A percentile compares a stretch with the other conserved stretches of the same genome.
phyloP scores from a whole-genome alignment of 37 sponge, comb jelly and placozoan genomes.

The Eunapius fragilis region DNA sequence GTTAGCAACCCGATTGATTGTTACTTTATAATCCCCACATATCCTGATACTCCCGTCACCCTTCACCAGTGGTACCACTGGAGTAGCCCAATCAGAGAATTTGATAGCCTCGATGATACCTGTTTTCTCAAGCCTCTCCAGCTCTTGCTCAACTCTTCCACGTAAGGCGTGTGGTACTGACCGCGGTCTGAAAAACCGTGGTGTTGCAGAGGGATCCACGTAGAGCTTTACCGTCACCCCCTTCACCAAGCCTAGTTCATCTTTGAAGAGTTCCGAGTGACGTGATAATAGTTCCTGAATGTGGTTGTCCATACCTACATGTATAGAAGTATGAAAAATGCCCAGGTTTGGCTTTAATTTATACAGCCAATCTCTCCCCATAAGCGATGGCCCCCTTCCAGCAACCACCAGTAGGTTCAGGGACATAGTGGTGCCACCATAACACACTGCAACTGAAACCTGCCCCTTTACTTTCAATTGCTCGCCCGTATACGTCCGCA shows the following conservation, averaged over 20 bases:
- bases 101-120: slow-evolving; percentile 7
- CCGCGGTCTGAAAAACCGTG: slow-evolving; percentile 1
- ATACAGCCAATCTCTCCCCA: slow-evolving; percentile 15
- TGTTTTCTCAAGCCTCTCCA: neutral
- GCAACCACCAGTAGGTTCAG: slow-evolving; percentile 21
- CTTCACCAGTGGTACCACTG: slow-evolving; percentile 19
- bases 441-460: neutral
- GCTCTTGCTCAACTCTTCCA: slow-evolving; percentile 1
- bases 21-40: no score
- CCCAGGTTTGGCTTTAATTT: no score
- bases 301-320: no score
- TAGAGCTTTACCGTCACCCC: no score
- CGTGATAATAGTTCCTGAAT: no score
- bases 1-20: no score
- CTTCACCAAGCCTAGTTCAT: no score
- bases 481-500: no score
- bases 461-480: slow-evolving; percentile 3
- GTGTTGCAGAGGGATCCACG: neutral
- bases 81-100: slow-evolving; percentile 15
- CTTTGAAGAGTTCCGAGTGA: no score
- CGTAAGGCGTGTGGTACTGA: slow-evolving; percentile 2
- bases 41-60: no score
- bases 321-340: no score
- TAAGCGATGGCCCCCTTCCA: slow-evolving; percentile 22
- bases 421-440: neutral